Base-by-base conservation (phyloP, 1,140 invertebrate genomes). In the Aphis gossypii region DNA sequence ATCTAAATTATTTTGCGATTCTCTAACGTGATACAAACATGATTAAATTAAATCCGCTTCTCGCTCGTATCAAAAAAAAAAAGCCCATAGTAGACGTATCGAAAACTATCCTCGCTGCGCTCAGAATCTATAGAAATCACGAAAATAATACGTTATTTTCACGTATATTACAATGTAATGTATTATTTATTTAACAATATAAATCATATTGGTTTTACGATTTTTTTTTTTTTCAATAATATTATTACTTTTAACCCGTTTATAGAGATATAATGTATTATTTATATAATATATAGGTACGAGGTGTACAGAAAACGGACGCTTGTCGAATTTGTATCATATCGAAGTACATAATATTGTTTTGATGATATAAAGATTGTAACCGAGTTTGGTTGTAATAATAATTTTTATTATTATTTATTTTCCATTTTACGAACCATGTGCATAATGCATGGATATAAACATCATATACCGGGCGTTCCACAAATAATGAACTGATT, bases 251-350 rank as follows among this genome's bases (percentile, higher is more conserved):
- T 68, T 68, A 68, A 68, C 30, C 60, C 60, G 60, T 68, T n/a
- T n/a, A n/a, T n/a, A 68, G 60, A n/a, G 3, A n/a, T 68, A 68
- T 68, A 68, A 68, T 68, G 60, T 68, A 68, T n/a, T 68, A 68
- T 88, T 51, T 84, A 84, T 88, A 38, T 23, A 38, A 8, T 83
- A 9, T 23, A 83, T 83, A 38, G 35, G 35, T 41, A 41, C 35
- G 35, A 89, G 35, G 38, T 89, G 88, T 89, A 89, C n/a, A 89
- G 88, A 89, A 25, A 35, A 38, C 20, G 48, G 30, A 68, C 30
- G 30, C 20, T 48, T 54, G 51, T 54, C 20, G n/a, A 68, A 68
- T n/a, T 68, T 14, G 60, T 18, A n/a, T n/a, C 30, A 14, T 18
- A n/a, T 18, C 30, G 0, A 18, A 68, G 14, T 14, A 88, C 3